These are phyloP conservation scores for Sebastes iracundus DNA, from an alignment of 2,797 vertebrate species.

Conservation along the genomic window DNA sequence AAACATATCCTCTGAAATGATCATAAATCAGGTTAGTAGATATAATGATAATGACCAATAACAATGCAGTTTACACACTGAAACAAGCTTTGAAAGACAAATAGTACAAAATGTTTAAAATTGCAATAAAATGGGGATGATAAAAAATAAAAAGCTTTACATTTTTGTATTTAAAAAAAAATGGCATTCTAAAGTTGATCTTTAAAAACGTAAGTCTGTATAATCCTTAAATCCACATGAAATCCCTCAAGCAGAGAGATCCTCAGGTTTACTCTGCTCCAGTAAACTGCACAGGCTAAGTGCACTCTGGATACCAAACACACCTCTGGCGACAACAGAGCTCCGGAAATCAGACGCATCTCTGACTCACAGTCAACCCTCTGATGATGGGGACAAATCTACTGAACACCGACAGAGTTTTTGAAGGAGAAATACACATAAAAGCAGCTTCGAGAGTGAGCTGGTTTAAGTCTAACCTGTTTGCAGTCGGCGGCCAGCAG, in stretches of 20 bases:
- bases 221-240: slow-evolving; percentile 8
- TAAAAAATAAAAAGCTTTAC: neutral
- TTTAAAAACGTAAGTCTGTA: neutral
- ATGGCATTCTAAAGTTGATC: neutral
- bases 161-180: neutral
- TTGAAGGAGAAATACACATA: neutral
- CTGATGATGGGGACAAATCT: slow-evolving; percentile 1
- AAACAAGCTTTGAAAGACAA: neutral
- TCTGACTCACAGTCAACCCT: slow-evolving; percentile 16
- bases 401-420: neutral
- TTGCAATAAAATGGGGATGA: neutral
- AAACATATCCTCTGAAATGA: neutral
- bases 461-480: slow-evolving; percentile 85
- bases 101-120: neutral
- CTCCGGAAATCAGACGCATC: neutral
- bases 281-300: slow-evolving; percentile 6
- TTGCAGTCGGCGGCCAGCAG: slow-evolving; percentile 98
- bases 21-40: neutral
- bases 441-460: neutral
- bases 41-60: neutral
- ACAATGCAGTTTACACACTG: neutral
- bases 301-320: slow-evolving; percentile 30
- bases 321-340: slow-evolving; percentile 11
- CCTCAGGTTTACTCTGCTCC: slow-evolving; percentile 1
- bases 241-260: slow-evolving; percentile 6